Percentiles rank a stretch among this genome's conserved stretches.
Conservation (phyloP, 2,797 vertebrate species). For the Prionace glauca region DNA sequence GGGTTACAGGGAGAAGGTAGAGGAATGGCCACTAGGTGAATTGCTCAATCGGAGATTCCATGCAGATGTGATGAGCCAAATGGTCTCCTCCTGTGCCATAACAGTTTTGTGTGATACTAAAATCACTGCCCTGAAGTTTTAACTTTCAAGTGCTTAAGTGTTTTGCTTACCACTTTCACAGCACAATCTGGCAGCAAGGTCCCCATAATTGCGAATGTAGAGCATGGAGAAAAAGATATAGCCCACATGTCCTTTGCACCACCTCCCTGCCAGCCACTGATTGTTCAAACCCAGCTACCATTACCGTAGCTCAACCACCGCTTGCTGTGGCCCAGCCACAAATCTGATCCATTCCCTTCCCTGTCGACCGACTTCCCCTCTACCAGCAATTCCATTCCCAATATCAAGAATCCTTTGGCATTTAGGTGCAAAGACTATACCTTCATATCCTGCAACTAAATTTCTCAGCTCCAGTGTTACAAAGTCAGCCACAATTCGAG, state of each 20-base stretch:
- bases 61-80: too few species aligned
- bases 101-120: too few species aligned
- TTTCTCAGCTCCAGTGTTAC: not conserved
- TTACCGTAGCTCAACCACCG: not conserved
- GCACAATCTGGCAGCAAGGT: not conserved
- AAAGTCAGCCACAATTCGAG: not conserved
- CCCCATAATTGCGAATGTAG: not conserved
- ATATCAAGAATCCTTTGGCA: not conserved
- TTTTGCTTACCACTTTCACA: not conserved
- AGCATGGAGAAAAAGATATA: not conserved
- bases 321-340: not conserved
- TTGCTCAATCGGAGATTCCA: too few species aligned
- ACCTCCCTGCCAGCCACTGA: too few species aligned
- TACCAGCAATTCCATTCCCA: not conserved
- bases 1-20: too few species aligned
- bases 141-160: not conserved
- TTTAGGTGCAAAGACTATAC: not conserved
- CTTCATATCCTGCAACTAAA: not conserved
- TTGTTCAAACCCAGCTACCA: not conserved
- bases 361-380: not conserved
- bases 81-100: too few species aligned
- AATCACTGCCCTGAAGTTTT: too few species aligned
- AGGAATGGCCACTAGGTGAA: too few species aligned
- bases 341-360: not conserved
- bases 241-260: too few species aligned